phyloP scores from a whole-genome alignment of 2,113 vertebrate species.

The Buteo buteo region DNA sequence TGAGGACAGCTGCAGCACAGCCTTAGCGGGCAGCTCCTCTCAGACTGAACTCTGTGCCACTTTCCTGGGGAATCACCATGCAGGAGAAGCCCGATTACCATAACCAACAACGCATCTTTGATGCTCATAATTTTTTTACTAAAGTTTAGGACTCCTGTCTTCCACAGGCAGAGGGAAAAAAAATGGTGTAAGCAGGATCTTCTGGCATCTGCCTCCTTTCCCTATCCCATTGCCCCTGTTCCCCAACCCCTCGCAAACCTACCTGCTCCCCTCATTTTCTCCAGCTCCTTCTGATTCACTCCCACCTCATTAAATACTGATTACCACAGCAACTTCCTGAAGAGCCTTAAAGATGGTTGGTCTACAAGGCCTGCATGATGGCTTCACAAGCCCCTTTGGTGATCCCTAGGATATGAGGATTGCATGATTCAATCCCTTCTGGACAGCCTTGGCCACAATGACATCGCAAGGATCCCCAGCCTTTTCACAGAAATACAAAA shows the following conservation, averaged over 20 bases:
- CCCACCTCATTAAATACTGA: neutral
- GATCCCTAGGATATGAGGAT: neutral
- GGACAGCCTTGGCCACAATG: neutral
- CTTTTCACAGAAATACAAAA: neutral
- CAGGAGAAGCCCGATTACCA: neutral
- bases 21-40: rapidly evolving
- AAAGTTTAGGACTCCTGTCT: neutral
- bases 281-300: neutral
- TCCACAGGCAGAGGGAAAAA: neutral
- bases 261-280: neutral
- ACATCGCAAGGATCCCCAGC: neutral
- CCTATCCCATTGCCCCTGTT: neutral
- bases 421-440: no score
- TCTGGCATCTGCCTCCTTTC: neutral
- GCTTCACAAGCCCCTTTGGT: neutral
- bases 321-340: neutral
- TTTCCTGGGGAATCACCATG: rapidly evolving
- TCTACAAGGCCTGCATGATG: neutral
- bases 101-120: neutral
- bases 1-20: neutral
- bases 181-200: neutral
- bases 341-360: rapidly evolving
- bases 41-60: neutral
- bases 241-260: neutral
- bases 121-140: rapidly evolving